Percentiles rank a stretch among this genome's conserved stretches.
These are phyloP conservation scores for Capromys pilorides DNA, from an alignment of 2,797 vertebrate species.

Conservation along the genomic window DNA sequence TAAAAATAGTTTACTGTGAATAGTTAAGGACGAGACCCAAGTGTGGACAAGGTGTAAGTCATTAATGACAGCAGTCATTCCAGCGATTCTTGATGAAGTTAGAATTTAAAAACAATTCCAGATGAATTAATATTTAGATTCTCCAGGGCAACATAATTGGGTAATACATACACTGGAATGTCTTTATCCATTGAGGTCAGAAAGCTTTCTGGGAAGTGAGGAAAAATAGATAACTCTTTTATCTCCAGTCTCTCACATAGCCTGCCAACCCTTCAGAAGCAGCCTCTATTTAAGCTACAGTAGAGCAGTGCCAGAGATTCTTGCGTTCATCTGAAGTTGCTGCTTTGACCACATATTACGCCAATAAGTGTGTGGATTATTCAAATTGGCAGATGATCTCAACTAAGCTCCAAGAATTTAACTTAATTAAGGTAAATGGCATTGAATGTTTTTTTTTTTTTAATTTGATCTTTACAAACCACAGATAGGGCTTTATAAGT, in stretches of 20 bases:
- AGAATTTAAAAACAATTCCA: constrained; percentile 64
- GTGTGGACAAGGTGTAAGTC: not conserved
- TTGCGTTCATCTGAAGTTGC: constrained; percentile 50
- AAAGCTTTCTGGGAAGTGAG: not conserved
- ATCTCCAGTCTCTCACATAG: constrained; percentile 10
- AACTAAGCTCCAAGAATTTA: constrained; percentile 51
- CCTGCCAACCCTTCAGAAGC: not conserved
- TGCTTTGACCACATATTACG: constrained; percentile 65
- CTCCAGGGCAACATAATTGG: constrained; percentile 59
- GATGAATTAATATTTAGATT: constrained; percentile 63
- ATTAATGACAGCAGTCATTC: constrained; percentile 51
- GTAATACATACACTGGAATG: not conserved
- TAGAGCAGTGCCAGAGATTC: constrained; percentile 35
- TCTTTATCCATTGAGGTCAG: constrained; percentile 59
- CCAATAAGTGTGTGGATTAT: constrained; percentile 61
- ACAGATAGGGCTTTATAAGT: too few species aligned
- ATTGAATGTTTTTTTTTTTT: too few species aligned
- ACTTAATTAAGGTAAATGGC: constrained; percentile 54
- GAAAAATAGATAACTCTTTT: constrained; percentile 60
- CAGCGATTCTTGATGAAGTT: constrained; percentile 54
- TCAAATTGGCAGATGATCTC: constrained; percentile 61
- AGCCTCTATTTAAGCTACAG: constrained; percentile 39
- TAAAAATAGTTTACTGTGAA: not conserved
- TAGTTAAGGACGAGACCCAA: not conserved
- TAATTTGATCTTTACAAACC: too few species aligned